Conservation (phyloP, 2,797 vertebrate genomes). For the Neopelma chrysocephalum region DNA sequence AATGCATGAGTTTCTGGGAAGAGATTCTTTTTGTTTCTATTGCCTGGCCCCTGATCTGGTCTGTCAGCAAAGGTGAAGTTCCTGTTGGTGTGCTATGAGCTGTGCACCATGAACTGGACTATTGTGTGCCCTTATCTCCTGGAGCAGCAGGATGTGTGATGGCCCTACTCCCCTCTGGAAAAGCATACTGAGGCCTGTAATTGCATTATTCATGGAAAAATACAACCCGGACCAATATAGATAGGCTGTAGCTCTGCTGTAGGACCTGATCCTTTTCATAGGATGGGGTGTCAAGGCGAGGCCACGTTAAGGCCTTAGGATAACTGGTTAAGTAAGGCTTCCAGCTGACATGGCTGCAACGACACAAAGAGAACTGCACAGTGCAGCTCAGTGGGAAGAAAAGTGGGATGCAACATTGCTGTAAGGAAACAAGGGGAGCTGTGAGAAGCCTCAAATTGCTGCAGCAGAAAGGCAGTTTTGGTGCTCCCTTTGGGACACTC, state of each 20-base stretch:
- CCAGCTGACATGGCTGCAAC: background rate
- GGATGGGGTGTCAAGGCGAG: background rate
- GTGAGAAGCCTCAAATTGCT: background rate
- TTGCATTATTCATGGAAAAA: slow-evolving; percentile 17
- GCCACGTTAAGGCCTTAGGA: background rate
- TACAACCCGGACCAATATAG: background rate
- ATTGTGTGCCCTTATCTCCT: slow-evolving; percentile 32
- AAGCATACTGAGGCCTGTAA: background rate
- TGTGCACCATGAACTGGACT: background rate
- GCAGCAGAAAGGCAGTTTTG: background rate
- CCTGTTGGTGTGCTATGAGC: background rate
- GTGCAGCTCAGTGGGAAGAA: background rate
- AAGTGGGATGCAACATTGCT: background rate
- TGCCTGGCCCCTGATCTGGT: background rate
- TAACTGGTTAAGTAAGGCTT: background rate
- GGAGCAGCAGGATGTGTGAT: slow-evolving; percentile 37
- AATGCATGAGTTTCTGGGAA: background rate
- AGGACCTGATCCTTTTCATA: background rate
- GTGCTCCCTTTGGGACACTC: background rate
- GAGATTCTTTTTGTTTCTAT: background rate
- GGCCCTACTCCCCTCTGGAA: slow-evolving; percentile 5
- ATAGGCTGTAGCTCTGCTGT: background rate
- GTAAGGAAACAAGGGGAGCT: background rate
- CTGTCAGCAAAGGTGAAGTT: background rate
- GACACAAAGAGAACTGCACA: background rate